phyloP scores from a whole-genome alignment of 2,888 invertebrate genomes.

The Cabera pusaria region DNA sequence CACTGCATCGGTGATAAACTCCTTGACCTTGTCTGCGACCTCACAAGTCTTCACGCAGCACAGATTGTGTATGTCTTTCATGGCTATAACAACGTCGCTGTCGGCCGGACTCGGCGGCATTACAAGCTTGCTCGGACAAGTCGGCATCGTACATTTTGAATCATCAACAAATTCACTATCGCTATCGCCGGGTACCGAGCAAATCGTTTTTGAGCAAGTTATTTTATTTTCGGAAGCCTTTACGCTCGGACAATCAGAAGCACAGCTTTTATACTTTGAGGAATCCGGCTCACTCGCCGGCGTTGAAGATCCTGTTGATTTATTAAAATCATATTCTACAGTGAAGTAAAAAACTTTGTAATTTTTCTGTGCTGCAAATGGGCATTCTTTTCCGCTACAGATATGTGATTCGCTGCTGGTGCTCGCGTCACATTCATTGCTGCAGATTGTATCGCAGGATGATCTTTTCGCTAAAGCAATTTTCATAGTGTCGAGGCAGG shows the following conservation, averaged over 20 bases:
- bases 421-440: slow-evolving; percentile 53
- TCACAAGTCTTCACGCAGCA: slow-evolving; percentile 68
- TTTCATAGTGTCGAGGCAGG: slow-evolving; percentile 64
- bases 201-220: slow-evolving; percentile 58
- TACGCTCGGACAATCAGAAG: slow-evolving; percentile 54
- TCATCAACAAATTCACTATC: not conserved
- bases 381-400: slow-evolving; percentile 58
- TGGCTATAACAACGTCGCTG: slow-evolving; percentile 56
- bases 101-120: slow-evolving; percentile 65
- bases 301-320: slow-evolving; percentile 1
- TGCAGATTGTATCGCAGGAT: slow-evolving; percentile 52
- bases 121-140: slow-evolving; percentile 40
- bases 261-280: slow-evolving; percentile 52
- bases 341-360: slow-evolving; percentile 71
- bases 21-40: slow-evolving; percentile 63
- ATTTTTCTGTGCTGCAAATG: slow-evolving; percentile 44
- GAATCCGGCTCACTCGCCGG: slow-evolving; percentile 13
- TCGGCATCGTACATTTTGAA: slow-evolving; percentile 41
- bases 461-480: slow-evolving; percentile 47
- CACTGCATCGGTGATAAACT: slow-evolving; percentile 58
- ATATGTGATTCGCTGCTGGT: slow-evolving; percentile 43
- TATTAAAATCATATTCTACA: slow-evolving; percentile 60
- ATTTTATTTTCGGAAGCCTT: slow-evolving; percentile 40
- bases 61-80: slow-evolving; percentile 62
- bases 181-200: slow-evolving; percentile 34